Percentiles rank a stretch among this genome's conserved stretches.
Conservation (phyloP, 2,888 invertebrate genomes). For the Lottia gigantea region DNA sequence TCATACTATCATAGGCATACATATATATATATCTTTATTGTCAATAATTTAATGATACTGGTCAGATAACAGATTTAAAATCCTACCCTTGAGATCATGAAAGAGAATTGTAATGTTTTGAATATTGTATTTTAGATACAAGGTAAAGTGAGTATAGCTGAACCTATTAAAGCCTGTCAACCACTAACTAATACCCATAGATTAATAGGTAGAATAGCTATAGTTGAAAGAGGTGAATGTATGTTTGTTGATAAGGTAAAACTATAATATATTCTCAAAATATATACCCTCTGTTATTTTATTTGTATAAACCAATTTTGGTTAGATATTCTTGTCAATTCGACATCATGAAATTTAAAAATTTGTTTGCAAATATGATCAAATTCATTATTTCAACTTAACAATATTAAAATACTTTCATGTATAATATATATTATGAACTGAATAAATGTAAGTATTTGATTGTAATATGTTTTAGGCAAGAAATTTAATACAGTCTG, state of each 20-base stretch:
- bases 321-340: not conserved
- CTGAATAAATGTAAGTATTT: too few relatives aligned
- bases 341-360: not conserved
- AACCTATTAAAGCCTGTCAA: slow-evolving; percentile 76
- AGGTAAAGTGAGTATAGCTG: slow-evolving; percentile 76
- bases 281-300: not conserved
- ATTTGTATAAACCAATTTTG: not conserved
- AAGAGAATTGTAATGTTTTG: not conserved
- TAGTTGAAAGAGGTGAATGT: slow-evolving; percentile 92
- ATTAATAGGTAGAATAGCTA: slow-evolving; percentile 80
- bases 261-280: not conserved
- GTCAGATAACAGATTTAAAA: not conserved
- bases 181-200: slow-evolving; percentile 71
- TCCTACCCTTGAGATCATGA: not conserved
- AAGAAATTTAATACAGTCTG: slow-evolving; percentile 82
- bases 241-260: slow-evolving; percentile 91
- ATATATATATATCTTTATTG: too few relatives aligned
- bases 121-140: slow-evolving; percentile 42
- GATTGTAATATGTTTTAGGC: slow-evolving; percentile 71
- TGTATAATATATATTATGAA: too few relatives aligned
- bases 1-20: too few relatives aligned
- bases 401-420: too few relatives aligned
- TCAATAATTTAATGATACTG: too few relatives aligned
- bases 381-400: too few relatives aligned
- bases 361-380: not conserved